Evolutionary conservation across 2,797 vertebrate genomes (phyloP).

Genomic region (Cheirogaleus major): DNA sequence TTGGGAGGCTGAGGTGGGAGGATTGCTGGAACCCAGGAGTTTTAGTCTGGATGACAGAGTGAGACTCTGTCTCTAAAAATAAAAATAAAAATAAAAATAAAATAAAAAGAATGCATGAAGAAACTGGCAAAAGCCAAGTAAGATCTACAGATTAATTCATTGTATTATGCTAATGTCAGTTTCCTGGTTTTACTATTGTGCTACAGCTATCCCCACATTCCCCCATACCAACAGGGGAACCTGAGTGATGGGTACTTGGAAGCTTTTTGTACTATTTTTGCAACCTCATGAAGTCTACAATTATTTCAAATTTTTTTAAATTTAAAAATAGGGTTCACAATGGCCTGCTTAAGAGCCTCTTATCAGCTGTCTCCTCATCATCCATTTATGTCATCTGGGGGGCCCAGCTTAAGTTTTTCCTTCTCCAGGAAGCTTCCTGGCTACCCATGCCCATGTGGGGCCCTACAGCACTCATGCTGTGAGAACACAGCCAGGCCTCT

Average conservation of each 20-base stretch:
- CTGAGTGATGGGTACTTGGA: neutral
- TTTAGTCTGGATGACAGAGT: neutral
- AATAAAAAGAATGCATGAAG: neutral
- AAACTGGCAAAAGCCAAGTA: neutral
- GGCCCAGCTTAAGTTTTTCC: neutral
- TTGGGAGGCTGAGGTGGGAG: neutral
- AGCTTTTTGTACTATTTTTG: neutral
- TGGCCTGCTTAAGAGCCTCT: neutral
- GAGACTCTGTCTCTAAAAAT: neutral
- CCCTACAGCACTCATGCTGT: neutral
- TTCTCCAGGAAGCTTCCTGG: neutral
- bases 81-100: neutral
- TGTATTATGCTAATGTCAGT: neutral
- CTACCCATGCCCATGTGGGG: neutral
- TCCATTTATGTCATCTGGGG: neutral
- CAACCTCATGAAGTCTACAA: neutral
- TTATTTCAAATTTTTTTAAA: neutral
- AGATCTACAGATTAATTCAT: neutral
- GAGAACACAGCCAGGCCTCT: neutral
- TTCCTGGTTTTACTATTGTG: neutral
- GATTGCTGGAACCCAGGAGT: neutral
- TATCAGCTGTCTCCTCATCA: neutral
- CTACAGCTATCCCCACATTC: neutral
- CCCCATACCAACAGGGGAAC: neutral
- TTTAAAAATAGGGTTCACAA: neutral